Conservation (phyloP, 2,797 vertebrate genomes). For the Diceros bicornis region DNA sequence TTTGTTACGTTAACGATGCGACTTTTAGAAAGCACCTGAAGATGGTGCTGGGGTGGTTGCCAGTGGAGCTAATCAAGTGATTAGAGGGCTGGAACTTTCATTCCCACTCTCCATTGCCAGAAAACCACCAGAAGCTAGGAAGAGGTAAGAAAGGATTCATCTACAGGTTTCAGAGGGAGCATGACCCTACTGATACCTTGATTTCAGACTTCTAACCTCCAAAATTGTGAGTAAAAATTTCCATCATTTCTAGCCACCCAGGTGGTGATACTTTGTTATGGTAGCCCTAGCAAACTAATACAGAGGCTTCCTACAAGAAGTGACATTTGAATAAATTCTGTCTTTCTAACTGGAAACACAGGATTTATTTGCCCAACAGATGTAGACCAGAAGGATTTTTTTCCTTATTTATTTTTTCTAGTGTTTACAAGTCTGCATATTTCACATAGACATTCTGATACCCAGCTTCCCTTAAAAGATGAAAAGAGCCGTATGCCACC, state of each 20-base stretch:
- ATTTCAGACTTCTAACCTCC: not conserved
- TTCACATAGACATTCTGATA: not conserved
- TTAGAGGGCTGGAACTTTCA: not conserved
- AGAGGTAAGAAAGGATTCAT: not conserved
- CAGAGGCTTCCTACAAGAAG: not conserved
- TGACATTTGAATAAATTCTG: not conserved
- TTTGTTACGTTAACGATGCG: not conserved
- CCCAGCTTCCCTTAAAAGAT: not conserved
- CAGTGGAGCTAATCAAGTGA: not conserved
- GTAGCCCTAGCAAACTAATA: not conserved
- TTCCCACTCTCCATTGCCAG: rapidly evolving
- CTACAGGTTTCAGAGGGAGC: not conserved
- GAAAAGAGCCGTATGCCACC: not conserved
- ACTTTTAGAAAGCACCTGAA: not conserved
- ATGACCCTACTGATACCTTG: not conserved
- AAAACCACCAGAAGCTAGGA: not conserved
- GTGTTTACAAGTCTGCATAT: constrained; percentile 3
- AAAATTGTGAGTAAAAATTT: not conserved
- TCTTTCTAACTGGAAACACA: not conserved
- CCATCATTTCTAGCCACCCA: not conserved
- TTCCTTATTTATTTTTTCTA: not conserved
- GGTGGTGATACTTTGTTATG: not conserved
- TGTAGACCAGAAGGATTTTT: not conserved
- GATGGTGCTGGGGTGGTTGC: too few relatives aligned
- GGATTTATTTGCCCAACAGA: not conserved